Evolutionary conservation across 1,140 invertebrate genomes (phyloP).

Genomic region (Drosophila athabasca): DNA sequence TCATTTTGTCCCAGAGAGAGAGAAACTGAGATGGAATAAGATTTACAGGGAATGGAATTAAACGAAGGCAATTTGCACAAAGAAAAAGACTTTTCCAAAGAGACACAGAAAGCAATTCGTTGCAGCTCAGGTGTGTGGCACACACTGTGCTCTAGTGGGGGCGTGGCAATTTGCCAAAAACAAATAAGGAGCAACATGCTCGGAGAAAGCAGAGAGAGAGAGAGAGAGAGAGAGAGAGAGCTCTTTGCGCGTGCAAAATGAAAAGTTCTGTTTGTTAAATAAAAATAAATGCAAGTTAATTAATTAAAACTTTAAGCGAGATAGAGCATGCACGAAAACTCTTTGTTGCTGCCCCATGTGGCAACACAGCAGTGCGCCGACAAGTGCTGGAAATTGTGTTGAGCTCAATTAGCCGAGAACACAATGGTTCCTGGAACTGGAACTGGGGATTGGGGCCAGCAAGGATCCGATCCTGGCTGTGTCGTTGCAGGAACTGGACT

Average conservation of each 20-base stretch:
- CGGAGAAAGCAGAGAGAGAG: background rate
- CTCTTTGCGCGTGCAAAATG: slow-evolving; percentile 26
- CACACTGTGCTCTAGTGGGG: background rate
- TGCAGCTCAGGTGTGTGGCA: slow-evolving; percentile 35
- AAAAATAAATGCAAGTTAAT: slow-evolving; percentile 79
- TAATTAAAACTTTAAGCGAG: slow-evolving; percentile 75
- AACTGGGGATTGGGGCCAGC: too few relatives aligned
- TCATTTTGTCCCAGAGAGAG: too few relatives aligned
- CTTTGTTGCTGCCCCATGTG: slow-evolving; percentile 29
- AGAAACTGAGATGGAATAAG: too few relatives aligned
- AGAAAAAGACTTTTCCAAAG: background rate
- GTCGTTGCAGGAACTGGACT: background rate
- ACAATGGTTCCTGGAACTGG: too few relatives aligned
- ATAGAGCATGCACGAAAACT: slow-evolving; percentile 64
- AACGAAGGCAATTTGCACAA: slow-evolving; percentile 8
- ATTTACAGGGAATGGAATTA: slow-evolving; percentile 16
- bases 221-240: slow-evolving; percentile 1
- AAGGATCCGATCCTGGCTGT: too few relatives aligned
- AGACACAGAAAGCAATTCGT: slow-evolving; percentile 13
- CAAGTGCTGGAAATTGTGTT: slow-evolving; percentile 47
- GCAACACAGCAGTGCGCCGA: background rate
- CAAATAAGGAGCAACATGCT: slow-evolving; percentile 34
- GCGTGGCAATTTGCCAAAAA: slow-evolving; percentile 45
- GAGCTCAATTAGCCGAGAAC: slow-evolving; percentile 57
- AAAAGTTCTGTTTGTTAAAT: slow-evolving; percentile 79